Base-by-base conservation (phyloP, 2,888 invertebrate genomes). In the Gnatocerus cornutus region DNA sequence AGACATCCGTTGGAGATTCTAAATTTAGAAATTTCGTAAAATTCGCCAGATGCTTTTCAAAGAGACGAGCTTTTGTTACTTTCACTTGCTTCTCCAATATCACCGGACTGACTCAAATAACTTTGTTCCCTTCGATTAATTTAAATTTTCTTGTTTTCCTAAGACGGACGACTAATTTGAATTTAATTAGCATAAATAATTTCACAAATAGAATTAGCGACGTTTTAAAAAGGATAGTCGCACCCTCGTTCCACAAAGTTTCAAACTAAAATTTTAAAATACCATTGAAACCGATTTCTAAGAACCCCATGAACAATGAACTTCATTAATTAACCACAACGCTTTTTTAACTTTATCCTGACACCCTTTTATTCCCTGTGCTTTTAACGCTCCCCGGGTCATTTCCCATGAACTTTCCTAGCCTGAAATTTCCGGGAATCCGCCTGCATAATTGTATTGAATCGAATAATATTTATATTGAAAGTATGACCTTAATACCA, bases 321-420 rank as follows among this genome's bases (percentile, higher is more conserved):
- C 37, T 37, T 37, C 37, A 37, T 37, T 37, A 37, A 37, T 37
- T 37, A 37, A 5, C 37, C 37, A 37, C 2, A 7, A 37, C 37
- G n/a, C 12, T 43, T 43, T 39, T 12, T 43, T 12, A 43, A 6
- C 10, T 12, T 12, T 12, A 7, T 10, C 7, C 43, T 13, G 10
- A 43, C 43, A 43, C 12, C 3, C 43, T 43, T 43, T 43, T 12
- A 13, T 6, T 43, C 43, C 10, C 13, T 43, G 7, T 10, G 12
- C 10, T 21, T 21, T 21, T 1, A 21, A 21, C 4, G 43, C 43
- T 43, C 12, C 43, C 10, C 12, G 43, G 43, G 43, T 43, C 43
- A 43, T 43, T 43, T 13, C 43, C 10, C 2, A 3, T 43, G 43
- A 43, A 43, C 43, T 43, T 43, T 43, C 10, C 43, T 13, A 12